These are phyloP conservation scores for Tinea semifulvella DNA, from an alignment of 2,888 invertebrate species.

Conservation along the genomic window DNA sequence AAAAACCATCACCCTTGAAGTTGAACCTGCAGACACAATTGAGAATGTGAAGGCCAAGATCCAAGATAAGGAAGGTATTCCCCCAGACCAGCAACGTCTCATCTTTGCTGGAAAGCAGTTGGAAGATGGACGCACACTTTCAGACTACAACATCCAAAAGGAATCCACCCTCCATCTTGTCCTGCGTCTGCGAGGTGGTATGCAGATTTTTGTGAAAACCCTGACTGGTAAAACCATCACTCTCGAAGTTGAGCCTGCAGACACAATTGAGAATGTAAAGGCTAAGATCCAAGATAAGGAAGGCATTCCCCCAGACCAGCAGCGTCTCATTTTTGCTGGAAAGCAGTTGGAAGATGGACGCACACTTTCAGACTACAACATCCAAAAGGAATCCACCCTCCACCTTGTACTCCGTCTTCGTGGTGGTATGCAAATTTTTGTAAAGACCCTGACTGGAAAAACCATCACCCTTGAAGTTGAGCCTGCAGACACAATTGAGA, in stretches of 20 bases:
- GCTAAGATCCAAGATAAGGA: slow-evolving; percentile 18
- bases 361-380: slow-evolving; percentile 18
- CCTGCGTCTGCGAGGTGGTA: slow-evolving; percentile 17
- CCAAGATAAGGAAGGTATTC: slow-evolving; percentile 18
- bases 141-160: slow-evolving; percentile 17
- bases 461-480: slow-evolving; percentile 67
- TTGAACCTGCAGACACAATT: slow-evolving; percentile 17
- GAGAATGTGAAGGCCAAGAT: slow-evolving; percentile 18
- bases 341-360: slow-evolving; percentile 18
- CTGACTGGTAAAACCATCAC: slow-evolving; percentile 18
- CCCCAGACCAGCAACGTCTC: slow-evolving; percentile 17
- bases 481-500: slow-evolving; percentile 69
- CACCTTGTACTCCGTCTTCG: slow-evolving; percentile 34
- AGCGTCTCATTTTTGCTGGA: slow-evolving; percentile 17
- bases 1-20: slow-evolving; percentile 15
- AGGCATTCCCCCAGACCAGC: slow-evolving; percentile 17
- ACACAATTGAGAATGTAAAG: slow-evolving; percentile 17
- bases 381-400: slow-evolving; percentile 17
- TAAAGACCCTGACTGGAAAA: slow-evolving; percentile 66
- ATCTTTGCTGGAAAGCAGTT: slow-evolving; percentile 17
- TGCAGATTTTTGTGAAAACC: slow-evolving; percentile 18
- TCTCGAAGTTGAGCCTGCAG: slow-evolving; percentile 16
- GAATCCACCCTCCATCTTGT: slow-evolving; percentile 17
- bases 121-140: slow-evolving; percentile 16
- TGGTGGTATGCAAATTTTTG: slow-evolving; percentile 73